Evolutionary conservation across 1,140 invertebrate genomes (phyloP), one percentile per base, ranked within the genome.

Genomic region (Ephestia elutella): DNA sequence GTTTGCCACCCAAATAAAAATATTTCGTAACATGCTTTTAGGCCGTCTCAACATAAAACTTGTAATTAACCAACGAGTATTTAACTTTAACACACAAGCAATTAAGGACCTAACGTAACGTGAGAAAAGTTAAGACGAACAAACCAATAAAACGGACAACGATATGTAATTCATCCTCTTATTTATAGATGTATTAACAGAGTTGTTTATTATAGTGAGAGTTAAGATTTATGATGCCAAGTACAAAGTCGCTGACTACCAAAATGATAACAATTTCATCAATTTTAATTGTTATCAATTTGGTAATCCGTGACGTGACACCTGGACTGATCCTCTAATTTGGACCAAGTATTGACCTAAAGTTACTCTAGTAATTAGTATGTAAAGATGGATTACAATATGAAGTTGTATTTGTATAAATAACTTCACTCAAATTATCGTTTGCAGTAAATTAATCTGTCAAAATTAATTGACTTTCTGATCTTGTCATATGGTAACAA

Each of bases 11-110:
- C 44, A 54, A 48, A 63, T 59, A 69, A 56, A 70, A 66, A 66
- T 50, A 70, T 78, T 81, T 68, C 66, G 68, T 71, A 74, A 80
- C 51, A 68, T 65, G 59, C 69, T 77, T 77, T 71, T 73, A 73
- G 66, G 59, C 50, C 32, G 54, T 35, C 57, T 57, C 55, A 64
- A 68, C 57, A 61, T 20, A 20, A 18, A 55, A 54, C 60, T 59
- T 57, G 25, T 51, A 51, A 63, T 38, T 51, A 38, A 19, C 9
- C 18, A 21, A 21, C 51, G 54, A 51, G 19, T 49, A 17, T 30
- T 44, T 44, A 17, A 15, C 38, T 44, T 44, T 1, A 44, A 5
- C 38, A 44, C 38, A 44, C 15, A 44, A n/a, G 38, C 38, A 44
- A 15, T 15, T 44, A 44, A 44, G 38, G 38, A 44, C 38, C 38